These are phyloP conservation scores for Shinisaurus crocodilurus DNA, from an alignment of 2,113 vertebrate genomes.

Conservation along the genomic window DNA sequence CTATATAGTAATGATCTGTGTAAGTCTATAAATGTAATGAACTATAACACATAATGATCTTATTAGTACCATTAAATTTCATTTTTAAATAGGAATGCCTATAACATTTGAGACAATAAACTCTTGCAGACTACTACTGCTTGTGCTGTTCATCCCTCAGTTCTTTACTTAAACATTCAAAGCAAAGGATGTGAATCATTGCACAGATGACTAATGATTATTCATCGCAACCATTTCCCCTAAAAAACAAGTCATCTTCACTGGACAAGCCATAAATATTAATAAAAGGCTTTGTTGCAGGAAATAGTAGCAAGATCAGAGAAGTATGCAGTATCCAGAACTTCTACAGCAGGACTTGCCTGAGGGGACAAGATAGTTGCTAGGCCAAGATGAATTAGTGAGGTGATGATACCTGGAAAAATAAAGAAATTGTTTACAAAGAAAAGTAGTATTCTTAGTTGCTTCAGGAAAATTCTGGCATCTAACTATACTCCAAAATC, in stretches of 20 bases:
- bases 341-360: constrained; percentile 51
- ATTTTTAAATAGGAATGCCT: constrained; percentile 44
- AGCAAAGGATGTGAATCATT: constrained; percentile 61
- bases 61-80: constrained; percentile 48
- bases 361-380: constrained; percentile 48
- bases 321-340: constrained; percentile 47
- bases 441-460: background rate
- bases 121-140: constrained; percentile 50
- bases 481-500: background rate
- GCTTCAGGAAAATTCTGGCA: background rate
- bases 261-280: constrained; percentile 73
- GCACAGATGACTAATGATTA: constrained; percentile 61
- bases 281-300: constrained; percentile 63
- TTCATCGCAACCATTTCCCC: constrained; percentile 46
- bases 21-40: constrained; percentile 20
- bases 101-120: constrained; percentile 56
- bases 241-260: constrained; percentile 62
- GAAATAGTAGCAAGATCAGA: constrained; percentile 64
- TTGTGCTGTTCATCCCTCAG: constrained; percentile 50
- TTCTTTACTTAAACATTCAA: constrained; percentile 62
- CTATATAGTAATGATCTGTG: constrained; percentile 6
- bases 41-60: background rate
- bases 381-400: constrained; percentile 38
- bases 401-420: constrained; percentile 45
- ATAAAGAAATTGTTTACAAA: constrained; percentile 24